phyloP scores from a whole-genome alignment of 2,888 invertebrate species.

The Acanthoscelides obtectus region DNA sequence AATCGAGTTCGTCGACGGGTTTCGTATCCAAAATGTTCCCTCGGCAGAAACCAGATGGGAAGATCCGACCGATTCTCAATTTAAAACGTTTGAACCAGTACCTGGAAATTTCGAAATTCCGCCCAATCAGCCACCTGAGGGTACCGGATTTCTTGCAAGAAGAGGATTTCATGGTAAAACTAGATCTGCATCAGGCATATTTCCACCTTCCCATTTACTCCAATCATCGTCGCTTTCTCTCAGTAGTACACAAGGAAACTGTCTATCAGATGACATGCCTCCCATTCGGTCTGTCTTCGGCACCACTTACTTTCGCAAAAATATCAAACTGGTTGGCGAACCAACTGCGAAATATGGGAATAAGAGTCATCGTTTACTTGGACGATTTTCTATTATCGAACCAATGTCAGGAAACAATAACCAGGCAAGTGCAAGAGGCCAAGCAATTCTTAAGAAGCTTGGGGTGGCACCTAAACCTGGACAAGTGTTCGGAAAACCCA shows the following conservation, averaged over 20 bases:
- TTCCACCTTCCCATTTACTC: not conserved
- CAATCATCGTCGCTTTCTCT: not conserved
- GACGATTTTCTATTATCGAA: too few relatives aligned
- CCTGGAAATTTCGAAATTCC: conserved; percentile 13
- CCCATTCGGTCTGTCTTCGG: conserved; percentile 19
- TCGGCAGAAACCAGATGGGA: conserved; percentile 16
- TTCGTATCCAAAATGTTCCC: too few relatives aligned
- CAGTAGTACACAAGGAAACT: conserved; percentile 8
- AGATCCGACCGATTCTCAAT: conserved; percentile 15
- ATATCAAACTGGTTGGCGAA: conserved; percentile 17
- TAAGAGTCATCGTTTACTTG: conserved; percentile 18
- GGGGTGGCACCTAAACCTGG: conserved; percentile 18
- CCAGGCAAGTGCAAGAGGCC: conserved; percentile 3
- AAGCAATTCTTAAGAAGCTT: conserved; percentile 9
- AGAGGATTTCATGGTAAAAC: conserved; percentile 11
- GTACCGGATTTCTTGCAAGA: conserved; percentile 12
- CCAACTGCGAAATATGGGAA: conserved; percentile 8
- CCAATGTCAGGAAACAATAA: conserved; percentile 5
- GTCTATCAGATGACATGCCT: conserved; percentile 19
- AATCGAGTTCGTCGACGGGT: too few relatives aligned
- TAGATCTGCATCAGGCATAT: conserved; percentile 15
- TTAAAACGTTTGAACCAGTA: conserved; percentile 13
- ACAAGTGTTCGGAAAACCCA: conserved; percentile 16
- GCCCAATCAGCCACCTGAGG: conserved; percentile 12
- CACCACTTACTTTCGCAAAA: conserved; percentile 14